Evolutionary conservation across 2,797 vertebrate species (phyloP), one percentile per base, ranked within the genome.

Genomic region (Pelochelys cantorii): DNA sequence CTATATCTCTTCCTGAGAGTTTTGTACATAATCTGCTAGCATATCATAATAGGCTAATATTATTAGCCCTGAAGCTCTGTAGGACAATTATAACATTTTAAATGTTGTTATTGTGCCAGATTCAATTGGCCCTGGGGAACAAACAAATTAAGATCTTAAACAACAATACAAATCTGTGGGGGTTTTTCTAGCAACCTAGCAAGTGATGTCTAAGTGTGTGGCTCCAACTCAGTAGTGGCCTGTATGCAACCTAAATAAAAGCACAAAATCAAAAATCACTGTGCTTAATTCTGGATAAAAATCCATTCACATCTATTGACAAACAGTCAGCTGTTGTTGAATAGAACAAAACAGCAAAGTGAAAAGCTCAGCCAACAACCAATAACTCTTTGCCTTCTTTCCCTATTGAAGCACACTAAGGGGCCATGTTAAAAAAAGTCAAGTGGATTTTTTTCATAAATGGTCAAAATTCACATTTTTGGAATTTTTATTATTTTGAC

Each of bases 261-360:
- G 65, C 86, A 83, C 57, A 91, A 81, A 91, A 94, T 94, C 81
- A 87, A 97, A 97, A 92, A 94, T 83, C 1, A 27, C 91, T 93
- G 88, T 79, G 82, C 88, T 94, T 97, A 96, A 96, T 97, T 96
- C 90, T 94, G 94, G 95, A 93, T 95, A 95, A 97, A 95, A 96
- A 97, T 94, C 86, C 53, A 89, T 96, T 94, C 93, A 96, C 89
- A 20, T 52, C 34, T 95, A 97, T 94, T 95, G 90, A 89, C 87
- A 95, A 93, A 93, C 87, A 94, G 93, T 97, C 95, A 96, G 83
- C 27, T 83, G 14, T 81, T 88, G 60, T 84, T 94, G 94, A 93
- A 95, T 27, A 92, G 88, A 96, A 96, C 79, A 92, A 84, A 96
- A 81, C 82, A 90, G 84, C 59, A 82, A 65, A 91, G 92, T 84